A percentile compares a stretch with the other conserved stretches of the same genome.
Conservation (phyloP, 2,113 vertebrate species). For the Octodon degus region DNA sequence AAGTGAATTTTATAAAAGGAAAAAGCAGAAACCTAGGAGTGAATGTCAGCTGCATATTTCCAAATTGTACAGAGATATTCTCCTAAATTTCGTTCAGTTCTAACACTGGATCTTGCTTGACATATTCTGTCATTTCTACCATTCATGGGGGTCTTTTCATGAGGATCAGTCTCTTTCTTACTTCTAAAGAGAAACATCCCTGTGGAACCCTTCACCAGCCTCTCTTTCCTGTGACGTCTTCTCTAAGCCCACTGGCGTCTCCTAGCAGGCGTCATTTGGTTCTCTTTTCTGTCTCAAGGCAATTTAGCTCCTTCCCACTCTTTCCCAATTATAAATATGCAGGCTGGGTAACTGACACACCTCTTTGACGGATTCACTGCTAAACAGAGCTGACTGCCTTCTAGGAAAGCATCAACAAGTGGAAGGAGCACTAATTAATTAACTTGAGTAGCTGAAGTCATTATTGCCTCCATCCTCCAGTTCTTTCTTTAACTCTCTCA, state of each 20-base stretch:
- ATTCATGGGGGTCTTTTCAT: background rate
- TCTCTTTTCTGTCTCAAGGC: slow-evolving; percentile 78
- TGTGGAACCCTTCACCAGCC: slow-evolving; percentile 54
- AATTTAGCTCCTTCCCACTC: slow-evolving; percentile 55
- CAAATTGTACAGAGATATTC: slow-evolving; percentile 2
- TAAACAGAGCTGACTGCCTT: slow-evolving; percentile 68
- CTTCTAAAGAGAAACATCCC: background rate
- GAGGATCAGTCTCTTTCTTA: background rate
- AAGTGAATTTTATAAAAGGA: slow-evolving; percentile 39
- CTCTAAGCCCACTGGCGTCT: slow-evolving; percentile 72
- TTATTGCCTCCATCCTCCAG: slow-evolving; percentile 74
- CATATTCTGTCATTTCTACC: background rate
- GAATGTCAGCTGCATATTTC: background rate
- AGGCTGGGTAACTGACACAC: slow-evolving; percentile 82
- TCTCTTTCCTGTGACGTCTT: slow-evolving; percentile 79
- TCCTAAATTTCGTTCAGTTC: background rate
- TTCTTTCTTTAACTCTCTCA: slow-evolving; percentile 60
- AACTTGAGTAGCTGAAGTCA: slow-evolving; percentile 70
- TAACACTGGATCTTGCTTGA: background rate
- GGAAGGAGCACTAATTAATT: slow-evolving; percentile 80
- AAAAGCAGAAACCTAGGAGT: background rate
- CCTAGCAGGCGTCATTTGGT: slow-evolving; percentile 71
- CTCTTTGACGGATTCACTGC: slow-evolving; percentile 74
- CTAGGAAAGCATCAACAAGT: slow-evolving; percentile 54
- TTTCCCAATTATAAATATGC: slow-evolving; percentile 84